A percentile compares a stretch with the other conserved stretches of the same genome.
Evolutionary conservation across 1,140 invertebrate genomes (phyloP).

Genomic region (Penaeus japonicus): DNA sequence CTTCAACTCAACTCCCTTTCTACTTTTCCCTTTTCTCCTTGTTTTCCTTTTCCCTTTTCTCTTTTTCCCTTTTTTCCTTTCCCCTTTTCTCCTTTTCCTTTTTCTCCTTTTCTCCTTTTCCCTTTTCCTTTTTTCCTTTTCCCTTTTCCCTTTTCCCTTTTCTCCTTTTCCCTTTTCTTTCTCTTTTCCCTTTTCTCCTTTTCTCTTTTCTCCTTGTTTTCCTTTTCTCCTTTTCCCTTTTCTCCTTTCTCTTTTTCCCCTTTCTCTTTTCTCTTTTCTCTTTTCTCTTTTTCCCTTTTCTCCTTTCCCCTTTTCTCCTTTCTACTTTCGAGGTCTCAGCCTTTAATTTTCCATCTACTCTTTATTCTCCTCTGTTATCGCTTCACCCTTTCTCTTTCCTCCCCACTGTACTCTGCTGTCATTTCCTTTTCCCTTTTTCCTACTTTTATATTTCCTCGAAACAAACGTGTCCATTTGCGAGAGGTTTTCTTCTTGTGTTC

Average conservation of each 20-base stretch:
- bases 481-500: no score
- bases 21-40: not conserved
- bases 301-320: not conserved
- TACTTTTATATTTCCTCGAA: no score
- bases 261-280: not conserved
- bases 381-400: no score
- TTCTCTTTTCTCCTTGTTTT: not conserved
- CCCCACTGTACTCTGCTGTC: no score
- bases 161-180: not conserved
- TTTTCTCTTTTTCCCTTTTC: not conserved
- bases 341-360: no score
- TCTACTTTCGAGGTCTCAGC: not conserved
- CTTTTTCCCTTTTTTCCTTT: not conserved
- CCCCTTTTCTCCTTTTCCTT: not conserved
- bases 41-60: no score
- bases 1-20: not conserved
- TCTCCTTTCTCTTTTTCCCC: not conserved
- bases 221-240: not conserved
- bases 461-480: no score
- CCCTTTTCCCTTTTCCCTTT: not conserved
- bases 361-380: no score
- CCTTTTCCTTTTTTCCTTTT: not conserved
- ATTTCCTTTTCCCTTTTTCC: no score
- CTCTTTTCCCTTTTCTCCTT: not conserved
- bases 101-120: not conserved